Conservation (phyloP, 1,140 invertebrate species). For the Planococcus citri region DNA sequence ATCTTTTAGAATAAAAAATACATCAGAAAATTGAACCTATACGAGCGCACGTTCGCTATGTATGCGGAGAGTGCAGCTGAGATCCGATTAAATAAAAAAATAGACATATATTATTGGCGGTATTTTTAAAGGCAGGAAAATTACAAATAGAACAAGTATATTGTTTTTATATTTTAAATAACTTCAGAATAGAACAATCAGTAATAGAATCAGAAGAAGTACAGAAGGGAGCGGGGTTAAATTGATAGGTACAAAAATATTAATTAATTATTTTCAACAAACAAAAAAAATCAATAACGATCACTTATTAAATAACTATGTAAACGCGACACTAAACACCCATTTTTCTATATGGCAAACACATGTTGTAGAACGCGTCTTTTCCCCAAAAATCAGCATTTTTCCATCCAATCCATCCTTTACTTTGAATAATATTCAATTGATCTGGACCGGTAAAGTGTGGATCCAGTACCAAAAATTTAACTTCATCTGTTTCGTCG, state of each 20-base stretch:
- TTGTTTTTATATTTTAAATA: no score
- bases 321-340: background rate
- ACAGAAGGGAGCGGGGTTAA: no score
- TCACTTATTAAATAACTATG: background rate
- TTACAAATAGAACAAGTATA: no score
- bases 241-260: background rate
- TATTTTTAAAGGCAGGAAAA: no score
- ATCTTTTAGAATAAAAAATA: no score
- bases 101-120: no score
- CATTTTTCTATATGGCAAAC: conserved; percentile 51
- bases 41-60: no score
- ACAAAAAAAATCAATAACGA: background rate
- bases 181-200: no score
- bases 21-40: no score
- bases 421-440: conserved; percentile 50
- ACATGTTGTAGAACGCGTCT: conserved; percentile 88
- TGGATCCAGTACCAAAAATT: conserved; percentile 92
- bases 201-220: no score
- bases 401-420: conserved; percentile 95
- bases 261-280: background rate
- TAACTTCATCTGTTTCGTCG: conserved; percentile 55
- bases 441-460: conserved; percentile 86
- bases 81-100: no score
- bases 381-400: conserved; percentile 79
- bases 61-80: no score